Percentiles rank a stretch among this genome's conserved stretches.
Conservation (phyloP, 2,888 invertebrate species). For the Chalcis sispes region DNA sequence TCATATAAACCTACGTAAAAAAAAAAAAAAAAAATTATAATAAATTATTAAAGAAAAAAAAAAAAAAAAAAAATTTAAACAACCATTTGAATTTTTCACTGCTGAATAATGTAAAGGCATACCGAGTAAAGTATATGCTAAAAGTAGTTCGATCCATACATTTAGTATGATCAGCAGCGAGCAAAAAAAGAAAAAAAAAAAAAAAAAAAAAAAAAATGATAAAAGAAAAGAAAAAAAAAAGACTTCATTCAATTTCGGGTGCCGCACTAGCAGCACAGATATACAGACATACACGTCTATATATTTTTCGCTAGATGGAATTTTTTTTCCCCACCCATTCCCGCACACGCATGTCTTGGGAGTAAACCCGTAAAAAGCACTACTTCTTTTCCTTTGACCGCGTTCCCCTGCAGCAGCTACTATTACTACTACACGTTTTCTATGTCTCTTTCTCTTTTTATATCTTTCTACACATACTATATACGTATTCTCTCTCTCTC, state of each 20-base stretch:
- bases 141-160: background rate
- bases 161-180: background rate
- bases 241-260: constrained; percentile 19
- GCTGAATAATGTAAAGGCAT: too few species aligned
- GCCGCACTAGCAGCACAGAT: background rate
- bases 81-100: too few species aligned
- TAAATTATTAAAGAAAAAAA: too few species aligned
- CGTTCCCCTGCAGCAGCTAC: background rate
- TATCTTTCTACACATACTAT: too few species aligned
- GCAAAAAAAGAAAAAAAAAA: too few species aligned
- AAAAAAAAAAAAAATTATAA: too few species aligned
- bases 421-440: too few species aligned
- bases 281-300: constrained; percentile 1
- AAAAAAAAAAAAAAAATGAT: too few species aligned
- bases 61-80: too few species aligned
- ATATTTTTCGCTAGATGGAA: constrained; percentile 21
- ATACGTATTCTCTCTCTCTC: background rate
- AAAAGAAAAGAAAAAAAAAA: background rate
- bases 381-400: constrained; percentile 36
- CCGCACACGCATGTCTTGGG: constrained; percentile 18
- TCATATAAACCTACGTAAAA: too few species aligned
- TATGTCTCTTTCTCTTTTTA: background rate
- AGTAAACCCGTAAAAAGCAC: constrained; percentile 41
- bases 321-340: constrained; percentile 15
- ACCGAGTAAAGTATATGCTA: too few species aligned